Conservation (phyloP, 2,797 vertebrate species). For the Novumbra hubbsi region DNA sequence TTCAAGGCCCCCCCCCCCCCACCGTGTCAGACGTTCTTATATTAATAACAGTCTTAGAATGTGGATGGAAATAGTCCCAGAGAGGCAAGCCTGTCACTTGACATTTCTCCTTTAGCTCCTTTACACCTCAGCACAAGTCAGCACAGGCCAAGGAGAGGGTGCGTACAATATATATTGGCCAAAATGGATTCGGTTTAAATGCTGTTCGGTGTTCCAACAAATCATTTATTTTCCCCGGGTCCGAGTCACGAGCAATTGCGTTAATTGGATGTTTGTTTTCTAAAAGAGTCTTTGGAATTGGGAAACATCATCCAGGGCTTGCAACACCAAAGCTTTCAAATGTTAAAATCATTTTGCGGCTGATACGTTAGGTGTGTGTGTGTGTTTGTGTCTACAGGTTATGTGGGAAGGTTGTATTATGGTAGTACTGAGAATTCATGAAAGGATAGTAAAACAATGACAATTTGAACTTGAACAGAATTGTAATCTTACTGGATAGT, state of each 20-base stretch:
- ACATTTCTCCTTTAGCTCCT: conserved; percentile 54
- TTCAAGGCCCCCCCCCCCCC: conserved; percentile 25
- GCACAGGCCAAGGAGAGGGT: not conserved
- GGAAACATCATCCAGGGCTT: not conserved
- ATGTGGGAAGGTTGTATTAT: too few species aligned
- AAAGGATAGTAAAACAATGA: too few species aligned
- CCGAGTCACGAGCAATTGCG: not conserved
- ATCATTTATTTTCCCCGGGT: not conserved
- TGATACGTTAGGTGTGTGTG: not conserved
- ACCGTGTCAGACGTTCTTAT: conserved; percentile 55
- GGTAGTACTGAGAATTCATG: too few species aligned
- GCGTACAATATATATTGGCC: not conserved
- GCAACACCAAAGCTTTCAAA: not conserved
- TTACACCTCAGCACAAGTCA: conserved; percentile 13
- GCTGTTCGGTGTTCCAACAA: not conserved
- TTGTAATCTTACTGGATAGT: too few species aligned
- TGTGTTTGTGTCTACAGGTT: too few species aligned
- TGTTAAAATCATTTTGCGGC: not conserved
- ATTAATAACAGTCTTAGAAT: conserved; percentile 72
- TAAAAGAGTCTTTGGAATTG: not conserved
- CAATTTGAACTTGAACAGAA: too few species aligned
- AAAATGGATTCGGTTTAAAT: not conserved
- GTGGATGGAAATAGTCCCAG: conserved; percentile 67
- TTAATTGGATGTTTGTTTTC: not conserved
- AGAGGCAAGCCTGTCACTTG: conserved; percentile 52